A percentile compares a stretch with the other conserved stretches of the same genome.
These are phyloP conservation scores for Rhea pennata DNA, from an alignment of 2,113 vertebrate genomes.

Conservation along the genomic window DNA sequence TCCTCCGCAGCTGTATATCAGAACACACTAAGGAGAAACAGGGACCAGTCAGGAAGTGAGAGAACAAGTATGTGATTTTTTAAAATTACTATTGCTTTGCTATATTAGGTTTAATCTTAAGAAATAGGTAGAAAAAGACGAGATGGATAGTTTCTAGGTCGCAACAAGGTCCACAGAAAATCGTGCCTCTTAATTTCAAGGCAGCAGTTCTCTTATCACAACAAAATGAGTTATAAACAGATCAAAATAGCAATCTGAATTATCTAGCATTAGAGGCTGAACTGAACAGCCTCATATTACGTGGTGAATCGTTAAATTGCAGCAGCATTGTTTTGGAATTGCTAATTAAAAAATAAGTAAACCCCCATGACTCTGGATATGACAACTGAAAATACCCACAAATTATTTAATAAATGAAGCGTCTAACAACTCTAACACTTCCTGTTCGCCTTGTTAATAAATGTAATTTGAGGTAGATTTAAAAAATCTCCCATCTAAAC, in stretches of 20 bases:
- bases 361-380: slow-evolving; percentile 83
- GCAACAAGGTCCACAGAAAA: slow-evolving; percentile 46
- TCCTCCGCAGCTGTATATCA: slow-evolving; percentile 16
- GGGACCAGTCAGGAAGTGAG: slow-evolving; percentile 29
- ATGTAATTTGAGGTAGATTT: slow-evolving; percentile 88
- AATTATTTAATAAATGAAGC: slow-evolving; percentile 88
- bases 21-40: slow-evolving; percentile 29
- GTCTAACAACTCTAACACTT: slow-evolving; percentile 89
- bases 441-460: slow-evolving; percentile 85
- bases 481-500: slow-evolving; percentile 81
- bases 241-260: slow-evolving; percentile 77
- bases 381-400: slow-evolving; percentile 88
- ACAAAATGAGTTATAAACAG: slow-evolving; percentile 78
- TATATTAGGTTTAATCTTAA: neutral
- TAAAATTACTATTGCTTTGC: neutral
- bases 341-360: slow-evolving; percentile 85
- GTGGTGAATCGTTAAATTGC: slow-evolving; percentile 80
- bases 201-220: slow-evolving; percentile 57
- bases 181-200: slow-evolving; percentile 49
- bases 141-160: slow-evolving; percentile 6
- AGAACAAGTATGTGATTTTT: slow-evolving; percentile 23
- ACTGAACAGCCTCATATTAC: slow-evolving; percentile 73
- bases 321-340: slow-evolving; percentile 82
- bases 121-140: slow-evolving; percentile 25
- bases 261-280: slow-evolving; percentile 74